Percentiles rank a stretch among this genome's conserved stretches.
Conservation (phyloP, 2,797 vertebrate genomes). For the Choloepus didactylus region DNA sequence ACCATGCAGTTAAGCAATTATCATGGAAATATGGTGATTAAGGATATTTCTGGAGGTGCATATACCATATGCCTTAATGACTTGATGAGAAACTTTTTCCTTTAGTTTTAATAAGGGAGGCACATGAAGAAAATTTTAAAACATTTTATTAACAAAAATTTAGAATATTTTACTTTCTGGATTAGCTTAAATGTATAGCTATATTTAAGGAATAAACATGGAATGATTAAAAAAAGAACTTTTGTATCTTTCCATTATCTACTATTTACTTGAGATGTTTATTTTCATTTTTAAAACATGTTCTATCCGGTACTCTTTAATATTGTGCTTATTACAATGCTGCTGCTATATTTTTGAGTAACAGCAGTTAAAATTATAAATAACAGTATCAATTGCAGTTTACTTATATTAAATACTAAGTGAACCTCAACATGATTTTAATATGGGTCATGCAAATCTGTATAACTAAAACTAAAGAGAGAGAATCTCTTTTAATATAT, state of each 20-base stretch:
- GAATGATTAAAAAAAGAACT: neutral
- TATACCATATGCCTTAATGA: neutral
- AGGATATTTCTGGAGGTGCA: neutral
- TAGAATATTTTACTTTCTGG: neutral
- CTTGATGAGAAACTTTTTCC: neutral
- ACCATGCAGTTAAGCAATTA: neutral
- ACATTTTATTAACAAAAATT: neutral
- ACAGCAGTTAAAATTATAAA: neutral
- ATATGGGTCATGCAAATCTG: neutral
- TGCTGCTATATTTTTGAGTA: neutral
- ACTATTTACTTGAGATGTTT: neutral
- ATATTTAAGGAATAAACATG: neutral
- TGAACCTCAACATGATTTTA: neutral
- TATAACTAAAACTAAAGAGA: neutral
- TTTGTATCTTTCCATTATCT: neutral
- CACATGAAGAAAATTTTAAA: neutral
- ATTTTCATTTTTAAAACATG: constrained; percentile 4
- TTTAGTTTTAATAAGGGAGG: neutral
- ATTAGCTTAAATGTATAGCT: constrained; percentile 2
- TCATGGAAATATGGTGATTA: neutral
- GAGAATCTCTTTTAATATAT: neutral
- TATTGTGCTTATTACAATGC: neutral
- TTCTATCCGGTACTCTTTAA: neutral
- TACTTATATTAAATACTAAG: neutral
- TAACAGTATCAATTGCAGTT: neutral